phyloP scores from a whole-genome alignment of 1,140 invertebrate species.

The Lepidurus couesii region DNA sequence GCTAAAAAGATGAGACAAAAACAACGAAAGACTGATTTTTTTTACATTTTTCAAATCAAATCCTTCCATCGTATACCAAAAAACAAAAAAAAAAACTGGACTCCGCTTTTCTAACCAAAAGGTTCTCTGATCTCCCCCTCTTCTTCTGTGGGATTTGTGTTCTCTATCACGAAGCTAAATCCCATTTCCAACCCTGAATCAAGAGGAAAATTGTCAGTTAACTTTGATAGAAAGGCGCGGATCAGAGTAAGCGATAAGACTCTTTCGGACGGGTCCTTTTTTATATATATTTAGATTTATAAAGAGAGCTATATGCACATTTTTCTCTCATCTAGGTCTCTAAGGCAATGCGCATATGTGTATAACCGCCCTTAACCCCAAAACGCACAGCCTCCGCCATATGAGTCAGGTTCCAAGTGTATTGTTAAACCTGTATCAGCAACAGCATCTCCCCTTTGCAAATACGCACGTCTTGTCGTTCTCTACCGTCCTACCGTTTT shows the following conservation, averaged over 20 bases:
- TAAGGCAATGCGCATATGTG: too few relatives aligned
- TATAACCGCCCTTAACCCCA: too few relatives aligned
- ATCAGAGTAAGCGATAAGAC: not conserved
- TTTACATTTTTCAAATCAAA: too few relatives aligned
- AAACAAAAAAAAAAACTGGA: too few relatives aligned
- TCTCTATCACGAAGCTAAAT: not conserved
- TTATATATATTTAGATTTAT: too few relatives aligned
- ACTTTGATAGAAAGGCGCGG: slow-evolving; percentile 18
- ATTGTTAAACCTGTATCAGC: not conserved
- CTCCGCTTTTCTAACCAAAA: too few relatives aligned
- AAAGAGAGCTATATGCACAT: too few relatives aligned
- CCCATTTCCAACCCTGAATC: not conserved
- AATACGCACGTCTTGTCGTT: not conserved
- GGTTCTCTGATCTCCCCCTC: not conserved
- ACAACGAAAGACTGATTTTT: too few relatives aligned
- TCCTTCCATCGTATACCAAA: too few relatives aligned
- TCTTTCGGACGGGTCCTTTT: not conserved
- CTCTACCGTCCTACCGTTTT: not conserved
- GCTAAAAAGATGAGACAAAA: too few relatives aligned
- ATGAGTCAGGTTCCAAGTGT: not conserved
- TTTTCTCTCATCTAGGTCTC: too few relatives aligned
- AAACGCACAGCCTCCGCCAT: not conserved
- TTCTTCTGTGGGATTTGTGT: not conserved
- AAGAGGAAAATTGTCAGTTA: slow-evolving; percentile 15
- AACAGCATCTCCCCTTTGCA: slow-evolving; percentile 8